These are phyloP conservation scores for Archips xylosteana DNA, from an alignment of 2,888 invertebrate species.

Conservation along the genomic window DNA sequence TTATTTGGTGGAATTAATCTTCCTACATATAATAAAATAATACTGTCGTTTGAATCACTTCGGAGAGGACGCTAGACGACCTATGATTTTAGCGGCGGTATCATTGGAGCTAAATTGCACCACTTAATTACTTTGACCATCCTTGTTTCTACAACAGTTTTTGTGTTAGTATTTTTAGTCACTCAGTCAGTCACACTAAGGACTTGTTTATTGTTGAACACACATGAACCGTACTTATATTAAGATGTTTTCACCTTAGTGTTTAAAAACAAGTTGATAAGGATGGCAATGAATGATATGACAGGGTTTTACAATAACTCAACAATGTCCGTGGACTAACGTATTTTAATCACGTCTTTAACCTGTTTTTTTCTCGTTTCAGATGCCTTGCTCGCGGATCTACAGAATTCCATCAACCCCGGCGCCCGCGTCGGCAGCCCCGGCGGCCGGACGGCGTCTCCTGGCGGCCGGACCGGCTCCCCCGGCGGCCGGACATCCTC, in stretches of 20 bases:
- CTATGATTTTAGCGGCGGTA: background rate
- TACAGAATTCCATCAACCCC: conserved; percentile 95
- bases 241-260: too few relatives aligned
- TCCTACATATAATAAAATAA: background rate
- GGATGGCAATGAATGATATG: too few relatives aligned
- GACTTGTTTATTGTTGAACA: too few relatives aligned
- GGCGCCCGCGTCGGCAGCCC: conserved; percentile 85
- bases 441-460: conserved; percentile 69
- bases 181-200: too few relatives aligned
- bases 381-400: conserved; percentile 98
- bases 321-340: too few relatives aligned
- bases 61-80: background rate
- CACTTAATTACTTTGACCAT: too few relatives aligned
- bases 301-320: too few relatives aligned
- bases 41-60: background rate
- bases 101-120: too few relatives aligned
- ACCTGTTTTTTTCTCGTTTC: conserved; percentile 66
- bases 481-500: conserved; percentile 70
- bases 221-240: too few relatives aligned
- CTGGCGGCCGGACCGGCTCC: conserved; percentile 68
- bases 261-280: too few relatives aligned
- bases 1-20: background rate
- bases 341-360: background rate
- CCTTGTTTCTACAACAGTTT: background rate
- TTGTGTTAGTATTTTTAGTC: too few relatives aligned